Percentiles rank a stretch among this genome's conserved stretches.
These are phyloP conservation scores for Siniperca knerii DNA, from an alignment of 2,113 vertebrate genomes.

Conservation along the genomic window DNA sequence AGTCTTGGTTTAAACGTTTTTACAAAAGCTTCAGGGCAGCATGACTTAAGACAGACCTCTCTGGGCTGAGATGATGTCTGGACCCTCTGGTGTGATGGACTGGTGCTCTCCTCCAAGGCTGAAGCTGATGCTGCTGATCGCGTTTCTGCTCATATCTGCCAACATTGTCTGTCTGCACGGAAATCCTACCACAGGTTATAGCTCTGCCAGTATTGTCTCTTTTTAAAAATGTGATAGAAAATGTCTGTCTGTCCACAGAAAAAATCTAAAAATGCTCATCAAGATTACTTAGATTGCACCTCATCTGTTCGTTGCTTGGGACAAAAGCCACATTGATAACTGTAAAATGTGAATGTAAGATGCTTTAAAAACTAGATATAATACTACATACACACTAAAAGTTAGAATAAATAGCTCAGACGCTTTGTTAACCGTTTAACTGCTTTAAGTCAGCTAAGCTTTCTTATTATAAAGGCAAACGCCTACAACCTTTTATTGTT, in stretches of 20 bases:
- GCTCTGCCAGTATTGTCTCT: not conserved
- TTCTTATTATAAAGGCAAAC: not conserved
- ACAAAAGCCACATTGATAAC: not conserved
- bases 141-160: constrained; percentile 33
- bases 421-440: not conserved
- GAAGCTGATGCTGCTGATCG: constrained; percentile 6
- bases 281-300: not conserved
- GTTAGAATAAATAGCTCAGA: not conserved
- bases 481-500: not conserved
- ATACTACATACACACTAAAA: not conserved
- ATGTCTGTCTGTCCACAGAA: not conserved
- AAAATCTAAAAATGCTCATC: not conserved
- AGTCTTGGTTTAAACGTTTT: not conserved
- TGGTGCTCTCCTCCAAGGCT: not conserved
- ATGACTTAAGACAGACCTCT: not conserved
- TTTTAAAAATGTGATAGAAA: not conserved
- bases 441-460: not conserved
- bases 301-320: not conserved
- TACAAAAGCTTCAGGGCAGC: not conserved
- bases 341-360: not conserved
- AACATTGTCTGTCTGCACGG: constrained; percentile 12
- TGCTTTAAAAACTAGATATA: not conserved
- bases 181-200: constrained; percentile 53
- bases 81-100: constrained; percentile 14
- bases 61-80: not conserved